Evolutionary conservation across 2,113 vertebrate species (phyloP), one percentile per base, ranked within the genome.

Genomic region (Pontoporia blainvillei): DNA sequence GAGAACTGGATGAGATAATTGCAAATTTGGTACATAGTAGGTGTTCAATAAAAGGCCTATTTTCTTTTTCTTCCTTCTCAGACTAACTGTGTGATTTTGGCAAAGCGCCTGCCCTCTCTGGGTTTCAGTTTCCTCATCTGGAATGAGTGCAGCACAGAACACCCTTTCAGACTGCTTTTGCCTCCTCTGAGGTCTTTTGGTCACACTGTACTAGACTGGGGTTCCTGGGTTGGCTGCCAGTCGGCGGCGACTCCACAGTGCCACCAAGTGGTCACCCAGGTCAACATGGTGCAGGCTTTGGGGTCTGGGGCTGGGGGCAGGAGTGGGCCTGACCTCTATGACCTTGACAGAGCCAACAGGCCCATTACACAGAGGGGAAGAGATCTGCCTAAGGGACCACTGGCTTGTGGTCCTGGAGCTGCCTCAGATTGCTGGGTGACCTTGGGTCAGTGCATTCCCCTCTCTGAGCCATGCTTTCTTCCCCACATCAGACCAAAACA

Each of bases 21-120:
- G 98, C 97, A 98, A 98, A 98, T 98, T 98, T 98, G 98, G 98
- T 98, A 98, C 98, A 21, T 5, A 83, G 57, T 31, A 86, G 52
- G n/a, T 71, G 64, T 11, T 86, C 49, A 15, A 2, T 20, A 36
- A 91, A 41, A 54, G 27, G 0, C 75, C 31, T 7, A 0, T 6
- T 8, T 29, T 8, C 12, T 9, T 15, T 18, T 2, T 6, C 64
- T 64, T 73, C 34, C 15, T 49, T 6, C 59, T 27, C 36, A n/a
- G 44, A 15, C 8, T 18, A 2, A 36, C 41, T 67, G 14, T 13
- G 49, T 46, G 93, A 29, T 41, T 41, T 23, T 11, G 34, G 73
- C 57, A 12, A 20, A 11, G 41, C 0, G 2, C 31, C 27, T 0
- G 6, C 15, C 31, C 39, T n/a, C 29, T 36, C 61, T 7, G 27